phyloP scores from a whole-genome alignment of 2,113 vertebrate genomes.

The Arenaria interpres region DNA sequence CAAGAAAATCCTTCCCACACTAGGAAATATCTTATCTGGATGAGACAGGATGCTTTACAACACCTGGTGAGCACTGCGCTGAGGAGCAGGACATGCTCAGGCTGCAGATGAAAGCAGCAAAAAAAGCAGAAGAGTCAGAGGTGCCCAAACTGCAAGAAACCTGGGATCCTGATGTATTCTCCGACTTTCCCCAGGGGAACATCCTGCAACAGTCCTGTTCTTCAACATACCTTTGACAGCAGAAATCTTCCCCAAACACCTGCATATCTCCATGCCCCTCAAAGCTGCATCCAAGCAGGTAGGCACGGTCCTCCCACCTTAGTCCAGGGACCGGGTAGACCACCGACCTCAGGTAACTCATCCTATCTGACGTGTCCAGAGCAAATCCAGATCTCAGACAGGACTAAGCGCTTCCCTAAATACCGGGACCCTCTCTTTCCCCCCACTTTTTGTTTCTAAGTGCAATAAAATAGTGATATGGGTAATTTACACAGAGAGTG shows the following conservation, averaged over 20 bases:
- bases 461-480: background rate
- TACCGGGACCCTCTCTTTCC: accelerated
- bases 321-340: background rate
- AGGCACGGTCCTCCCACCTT: background rate
- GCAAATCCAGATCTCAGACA: background rate
- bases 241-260: background rate
- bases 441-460: background rate
- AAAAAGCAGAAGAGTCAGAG: background rate
- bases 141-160: background rate
- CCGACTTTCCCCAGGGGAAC: background rate
- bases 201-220: background rate
- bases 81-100: accelerated
- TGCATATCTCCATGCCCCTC: background rate
- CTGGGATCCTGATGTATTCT: background rate
- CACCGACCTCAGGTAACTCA: background rate
- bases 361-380: background rate
- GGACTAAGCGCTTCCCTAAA: background rate
- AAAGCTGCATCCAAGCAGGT: background rate
- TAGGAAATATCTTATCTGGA: background rate
- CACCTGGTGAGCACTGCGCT: accelerated
- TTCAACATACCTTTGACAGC: background rate
- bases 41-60: background rate
- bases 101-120: background rate
- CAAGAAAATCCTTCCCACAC: background rate
- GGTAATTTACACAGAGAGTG: background rate